These are phyloP conservation scores for Agrenia bidenticulata DNA, from an alignment of 2,888 invertebrate genomes.

Conservation along the genomic window DNA sequence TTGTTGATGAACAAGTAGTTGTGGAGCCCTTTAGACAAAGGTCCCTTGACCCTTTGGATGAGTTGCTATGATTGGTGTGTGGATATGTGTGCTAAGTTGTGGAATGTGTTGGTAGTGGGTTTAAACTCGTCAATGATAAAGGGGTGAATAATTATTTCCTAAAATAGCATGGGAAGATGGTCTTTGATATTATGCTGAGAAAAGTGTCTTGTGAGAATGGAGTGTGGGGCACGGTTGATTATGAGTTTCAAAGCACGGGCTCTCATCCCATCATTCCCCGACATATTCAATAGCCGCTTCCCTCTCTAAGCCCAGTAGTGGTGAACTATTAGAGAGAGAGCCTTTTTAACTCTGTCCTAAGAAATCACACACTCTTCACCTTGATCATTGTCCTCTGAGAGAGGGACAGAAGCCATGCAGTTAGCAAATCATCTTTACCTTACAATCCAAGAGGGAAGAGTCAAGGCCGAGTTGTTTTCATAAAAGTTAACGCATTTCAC, in stretches of 20 bases:
- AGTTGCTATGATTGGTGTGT: no score
- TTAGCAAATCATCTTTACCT: neutral
- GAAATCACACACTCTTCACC: conserved; percentile 8
- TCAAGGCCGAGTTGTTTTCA: conserved; percentile 23
- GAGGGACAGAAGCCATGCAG: no score
- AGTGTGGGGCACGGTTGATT: conserved; percentile 28
- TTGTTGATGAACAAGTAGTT: no score
- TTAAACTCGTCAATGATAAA: neutral
- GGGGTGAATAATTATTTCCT: neutral
- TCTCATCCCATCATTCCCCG: neutral
- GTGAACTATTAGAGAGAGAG: no score
- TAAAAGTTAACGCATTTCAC: conserved; percentile 8
- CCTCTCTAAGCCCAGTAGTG: no score
- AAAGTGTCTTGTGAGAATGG: neutral
- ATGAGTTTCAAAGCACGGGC: conserved; percentile 15
- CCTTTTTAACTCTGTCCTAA: conserved; percentile 30
- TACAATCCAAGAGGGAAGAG: conserved; percentile 2
- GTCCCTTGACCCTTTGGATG: no score
- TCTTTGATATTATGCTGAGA: neutral
- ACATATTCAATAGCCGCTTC: no score
- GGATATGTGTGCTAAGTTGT: no score
- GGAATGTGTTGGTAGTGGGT: no score
- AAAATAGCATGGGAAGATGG: conserved; percentile 12
- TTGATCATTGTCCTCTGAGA: no score
- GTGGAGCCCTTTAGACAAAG: no score